These are phyloP conservation scores for Brotula barbata DNA, from an alignment of 2,797 vertebrate species.

Conservation along the genomic window DNA sequence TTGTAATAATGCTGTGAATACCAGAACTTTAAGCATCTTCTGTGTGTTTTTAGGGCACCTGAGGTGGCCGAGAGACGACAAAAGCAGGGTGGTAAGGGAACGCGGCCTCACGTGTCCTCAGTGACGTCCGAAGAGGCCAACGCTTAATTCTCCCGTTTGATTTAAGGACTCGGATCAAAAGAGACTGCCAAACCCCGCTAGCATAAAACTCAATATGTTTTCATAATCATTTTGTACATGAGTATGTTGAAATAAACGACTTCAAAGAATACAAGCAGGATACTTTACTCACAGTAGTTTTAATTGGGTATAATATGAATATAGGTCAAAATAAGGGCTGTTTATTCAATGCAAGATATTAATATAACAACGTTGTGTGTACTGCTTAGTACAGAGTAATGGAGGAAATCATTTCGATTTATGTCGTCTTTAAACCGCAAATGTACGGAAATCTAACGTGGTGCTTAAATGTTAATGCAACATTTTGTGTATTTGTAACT, in stretches of 20 bases:
- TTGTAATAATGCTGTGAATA: no score
- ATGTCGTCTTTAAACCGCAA: neutral
- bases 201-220: no score
- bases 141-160: no score
- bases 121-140: conserved; percentile 32
- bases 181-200: no score
- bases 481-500: conserved; percentile 4
- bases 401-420: no score
- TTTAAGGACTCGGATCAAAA: conserved; percentile 20
- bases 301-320: conserved; percentile 56
- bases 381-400: no score
- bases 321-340: conserved; percentile 39
- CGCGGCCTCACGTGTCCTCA: conserved; percentile 50
- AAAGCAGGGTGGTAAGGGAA: conserved; percentile 49
- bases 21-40: neutral
- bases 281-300: conserved; percentile 39
- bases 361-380: conserved; percentile 38
- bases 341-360: conserved; percentile 32
- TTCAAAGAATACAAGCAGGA: conserved; percentile 48
- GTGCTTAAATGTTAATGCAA: conserved; percentile 16
- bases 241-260: conserved; percentile 1
- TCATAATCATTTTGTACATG: neutral
- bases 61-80: conserved; percentile 57
- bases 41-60: conserved; percentile 61
- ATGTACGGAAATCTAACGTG: conserved; percentile 3